Evolutionary conservation across 37 sponge, comb jelly and placozoan species (phyloP).

Genomic region (Ephydatia muelleri): DNA sequence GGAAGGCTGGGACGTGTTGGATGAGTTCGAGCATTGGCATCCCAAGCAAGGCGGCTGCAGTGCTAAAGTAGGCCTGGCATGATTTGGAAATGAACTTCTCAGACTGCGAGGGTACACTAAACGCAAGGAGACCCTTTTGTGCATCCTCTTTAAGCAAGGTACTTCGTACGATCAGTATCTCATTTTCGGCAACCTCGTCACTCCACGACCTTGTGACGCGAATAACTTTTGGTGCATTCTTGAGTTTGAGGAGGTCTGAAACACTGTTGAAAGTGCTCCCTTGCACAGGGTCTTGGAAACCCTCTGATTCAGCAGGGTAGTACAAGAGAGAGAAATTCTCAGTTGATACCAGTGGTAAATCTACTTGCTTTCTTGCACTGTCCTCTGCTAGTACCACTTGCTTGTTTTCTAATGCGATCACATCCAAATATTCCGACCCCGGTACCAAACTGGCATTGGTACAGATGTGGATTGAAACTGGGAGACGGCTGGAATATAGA

Average conservation of each 20-base stretch:
- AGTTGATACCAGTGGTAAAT: background rate
- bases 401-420: background rate
- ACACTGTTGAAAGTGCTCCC: background rate
- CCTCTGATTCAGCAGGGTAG: background rate
- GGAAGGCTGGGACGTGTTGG: background rate
- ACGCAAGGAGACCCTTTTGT: background rate
- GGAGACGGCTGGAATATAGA: background rate
- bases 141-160: background rate
- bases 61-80: background rate
- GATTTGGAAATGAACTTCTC: background rate
- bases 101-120: background rate
- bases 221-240: background rate
- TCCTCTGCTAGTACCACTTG: background rate
- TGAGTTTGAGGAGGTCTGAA: background rate
- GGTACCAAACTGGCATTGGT: background rate
- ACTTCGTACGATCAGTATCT: background rate
- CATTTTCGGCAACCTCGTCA: background rate
- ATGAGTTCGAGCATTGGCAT: background rate
- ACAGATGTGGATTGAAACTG: background rate
- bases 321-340: background rate
- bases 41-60: background rate
- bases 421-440: background rate
- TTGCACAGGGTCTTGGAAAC: background rate
- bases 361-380: background rate
- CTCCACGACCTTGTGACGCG: background rate